Base-by-base conservation (phyloP, 2,113 vertebrate species). In the Tapirus terrestris region DNA sequence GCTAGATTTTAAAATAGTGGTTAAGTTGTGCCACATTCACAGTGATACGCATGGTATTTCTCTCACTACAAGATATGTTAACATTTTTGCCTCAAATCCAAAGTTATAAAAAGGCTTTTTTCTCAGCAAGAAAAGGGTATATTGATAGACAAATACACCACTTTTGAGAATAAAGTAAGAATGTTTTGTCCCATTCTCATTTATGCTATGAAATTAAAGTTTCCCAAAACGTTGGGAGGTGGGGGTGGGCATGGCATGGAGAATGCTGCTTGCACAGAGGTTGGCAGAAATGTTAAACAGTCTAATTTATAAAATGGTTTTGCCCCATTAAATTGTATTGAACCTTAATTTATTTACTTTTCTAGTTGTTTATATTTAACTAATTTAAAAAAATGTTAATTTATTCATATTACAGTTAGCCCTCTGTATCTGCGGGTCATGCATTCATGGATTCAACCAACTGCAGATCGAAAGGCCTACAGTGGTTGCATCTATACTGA, bases 151-250 rank as follows among this genome's bases (percentile, higher is more conserved):
- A 95, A n/a, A 60, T 82, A n/a, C 0, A 48, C n/a, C 18, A 48
- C 48, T 87, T 95, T 89, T 56, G 29, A 80, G 31, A 73, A 68
- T 90, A 65, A 91, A 92, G 9, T 94, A 81, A 80, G 16, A 87
- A 73, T 65, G 2, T 67, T 92, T 87, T 90, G 11, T 83, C 33
- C 31, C 87, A 21, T 95, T 95, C 60, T 95, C 63, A 5, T 90
- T 97, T 90, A 79, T 60, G 61, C 25, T 53, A 2, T 86, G 51
- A 85, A 96, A 90, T 94, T 94, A 33, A 82, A 82, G 48, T 91
- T 93, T 80, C n/a, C 29, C 5, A 2, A 4, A 29, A 21, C 29
- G 13, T 53, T 83, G 56, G n/a, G 43, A 81, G 36, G 4, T 45
- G 8, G 12, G 5, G 21, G 7, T 68, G 21, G 58, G 33, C 23